phyloP scores from a whole-genome alignment of 2,113 vertebrate species.

The Apistogramma diplotaenia region DNA sequence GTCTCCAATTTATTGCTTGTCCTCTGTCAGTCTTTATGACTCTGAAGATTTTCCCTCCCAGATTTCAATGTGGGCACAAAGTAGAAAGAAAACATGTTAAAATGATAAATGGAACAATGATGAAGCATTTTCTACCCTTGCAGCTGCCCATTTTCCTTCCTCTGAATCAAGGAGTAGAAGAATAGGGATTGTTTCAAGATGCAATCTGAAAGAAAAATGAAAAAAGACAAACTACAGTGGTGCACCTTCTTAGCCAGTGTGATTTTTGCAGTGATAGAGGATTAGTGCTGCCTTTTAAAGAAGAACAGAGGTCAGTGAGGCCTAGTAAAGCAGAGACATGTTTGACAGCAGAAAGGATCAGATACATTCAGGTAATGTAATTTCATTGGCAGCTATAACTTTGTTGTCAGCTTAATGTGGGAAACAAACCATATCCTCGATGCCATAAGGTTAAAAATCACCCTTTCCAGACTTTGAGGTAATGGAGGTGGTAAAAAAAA shows the following conservation, averaged over 20 bases:
- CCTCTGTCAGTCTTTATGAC: conserved; percentile 60
- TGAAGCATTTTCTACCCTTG: conserved; percentile 41
- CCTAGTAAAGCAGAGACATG: conserved; percentile 5
- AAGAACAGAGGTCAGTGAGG: conserved; percentile 47
- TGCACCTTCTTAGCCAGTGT: conserved; percentile 29
- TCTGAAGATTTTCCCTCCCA: conserved; percentile 57
- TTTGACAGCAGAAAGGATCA: neutral
- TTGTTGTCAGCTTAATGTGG: conserved; percentile 14
- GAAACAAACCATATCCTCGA: conserved; percentile 26
- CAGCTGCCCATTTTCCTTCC: conserved; percentile 45
- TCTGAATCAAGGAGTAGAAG: conserved; percentile 41
- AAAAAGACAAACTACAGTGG: conserved; percentile 62
- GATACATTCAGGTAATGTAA: neutral
- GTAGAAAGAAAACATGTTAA: conserved; percentile 50
- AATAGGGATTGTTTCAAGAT: conserved; percentile 58
- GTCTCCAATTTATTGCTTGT: conserved; percentile 73
- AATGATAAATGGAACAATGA: conserved; percentile 50
- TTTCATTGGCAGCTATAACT: conserved; percentile 17
- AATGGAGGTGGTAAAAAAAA: conserved; percentile 41
- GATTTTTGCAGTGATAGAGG: conserved; percentile 45
- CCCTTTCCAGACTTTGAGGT: conserved; percentile 32
- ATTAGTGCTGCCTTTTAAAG: conserved; percentile 52
- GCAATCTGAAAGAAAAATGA: conserved; percentile 64
- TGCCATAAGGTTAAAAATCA: conserved; percentile 22
- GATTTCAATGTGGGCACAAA: conserved; percentile 57